These are phyloP conservation scores for Aphrocallistes beatrix DNA, from an alignment of 37 sponge, comb jelly and placozoan genomes.

Conservation along the genomic window DNA sequence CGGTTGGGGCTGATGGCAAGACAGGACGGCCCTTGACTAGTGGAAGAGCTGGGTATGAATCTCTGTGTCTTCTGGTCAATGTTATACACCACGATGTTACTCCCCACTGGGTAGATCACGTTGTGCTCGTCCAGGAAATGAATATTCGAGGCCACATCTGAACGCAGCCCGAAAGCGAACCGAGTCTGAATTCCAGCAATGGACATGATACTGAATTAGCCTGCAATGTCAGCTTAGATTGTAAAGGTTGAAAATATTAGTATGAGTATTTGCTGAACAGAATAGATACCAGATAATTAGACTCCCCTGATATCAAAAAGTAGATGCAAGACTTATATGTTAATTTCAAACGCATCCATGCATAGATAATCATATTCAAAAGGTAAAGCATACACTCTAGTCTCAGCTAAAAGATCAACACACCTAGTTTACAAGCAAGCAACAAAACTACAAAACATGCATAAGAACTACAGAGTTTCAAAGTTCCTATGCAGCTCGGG, in stretches of 20 bases:
- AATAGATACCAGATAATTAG: no score
- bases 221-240: no score
- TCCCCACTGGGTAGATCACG: constrained; percentile 80
- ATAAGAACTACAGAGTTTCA: background rate
- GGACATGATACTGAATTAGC: constrained; percentile 59
- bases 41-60: constrained; percentile 54
- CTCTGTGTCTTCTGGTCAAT: constrained; percentile 78
- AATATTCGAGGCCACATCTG: constrained; percentile 72
- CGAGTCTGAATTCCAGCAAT: constrained; percentile 47
- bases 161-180: constrained; percentile 75
- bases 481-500: background rate
- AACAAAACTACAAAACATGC: background rate
- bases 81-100: constrained; percentile 76
- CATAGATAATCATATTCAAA: background rate
- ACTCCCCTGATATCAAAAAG: no score
- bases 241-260: no score
- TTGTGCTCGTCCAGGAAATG: constrained; percentile 82
- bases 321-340: no score
- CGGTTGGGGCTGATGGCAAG: constrained; percentile 79
- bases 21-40: constrained; percentile 31
- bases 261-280: no score
- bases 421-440: background rate
- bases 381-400: no score
- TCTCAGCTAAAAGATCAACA: no score
- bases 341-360: background rate